phyloP scores from a whole-genome alignment of 2,113 vertebrate species.

The Indicator indicator region DNA sequence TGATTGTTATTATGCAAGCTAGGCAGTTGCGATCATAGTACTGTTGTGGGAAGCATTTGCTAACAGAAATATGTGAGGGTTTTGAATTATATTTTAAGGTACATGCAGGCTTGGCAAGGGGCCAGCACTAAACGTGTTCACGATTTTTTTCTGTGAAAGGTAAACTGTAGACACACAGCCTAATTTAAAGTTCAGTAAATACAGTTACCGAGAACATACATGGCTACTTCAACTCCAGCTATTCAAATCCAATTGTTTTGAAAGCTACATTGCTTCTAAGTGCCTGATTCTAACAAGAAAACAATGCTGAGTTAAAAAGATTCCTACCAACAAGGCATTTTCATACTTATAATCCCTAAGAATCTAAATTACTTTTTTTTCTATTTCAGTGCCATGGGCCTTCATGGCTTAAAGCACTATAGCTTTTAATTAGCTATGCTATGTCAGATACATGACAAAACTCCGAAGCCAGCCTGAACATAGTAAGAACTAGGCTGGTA shows the following conservation, averaged over 20 bases:
- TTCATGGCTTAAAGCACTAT: neutral
- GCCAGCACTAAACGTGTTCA: neutral
- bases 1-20: neutral
- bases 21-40: neutral
- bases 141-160: neutral
- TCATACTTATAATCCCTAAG: neutral
- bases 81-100: neutral
- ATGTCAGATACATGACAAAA: neutral
- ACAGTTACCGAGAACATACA: neutral
- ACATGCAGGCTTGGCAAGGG: neutral
- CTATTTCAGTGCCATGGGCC: neutral
- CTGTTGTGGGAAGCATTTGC: neutral
- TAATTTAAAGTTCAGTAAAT: neutral
- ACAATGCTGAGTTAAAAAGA: slow-evolving; percentile 1
- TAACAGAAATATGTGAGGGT: neutral
- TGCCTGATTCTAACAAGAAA: slow-evolving; percentile 16
- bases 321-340: neutral
- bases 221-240: neutral
- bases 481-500: neutral
- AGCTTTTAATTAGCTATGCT: slow-evolving; percentile 34
- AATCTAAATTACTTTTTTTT: slow-evolving; percentile 18
- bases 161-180: neutral
- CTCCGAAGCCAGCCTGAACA: neutral
- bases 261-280: neutral
- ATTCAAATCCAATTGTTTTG: neutral